Conservation (phyloP, 35 echinoderm and acorn worm genomes). For the Lytechinus variegatus region DNA sequence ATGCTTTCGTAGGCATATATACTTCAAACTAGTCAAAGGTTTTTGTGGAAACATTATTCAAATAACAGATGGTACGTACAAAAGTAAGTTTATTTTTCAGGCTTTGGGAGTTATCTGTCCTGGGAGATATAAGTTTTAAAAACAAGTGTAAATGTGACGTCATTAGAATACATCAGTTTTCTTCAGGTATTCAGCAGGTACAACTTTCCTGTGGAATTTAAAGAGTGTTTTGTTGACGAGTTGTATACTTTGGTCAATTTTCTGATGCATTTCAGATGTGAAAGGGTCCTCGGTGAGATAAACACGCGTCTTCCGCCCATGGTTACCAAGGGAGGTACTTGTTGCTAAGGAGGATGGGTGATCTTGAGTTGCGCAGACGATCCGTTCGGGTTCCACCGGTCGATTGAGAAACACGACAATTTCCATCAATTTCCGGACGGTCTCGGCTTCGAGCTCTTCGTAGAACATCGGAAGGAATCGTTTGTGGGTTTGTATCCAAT, state of each 20-base stretch:
- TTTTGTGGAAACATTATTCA: too few relatives aligned
- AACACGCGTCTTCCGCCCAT: constrained; percentile 55
- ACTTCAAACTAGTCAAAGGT: too few relatives aligned
- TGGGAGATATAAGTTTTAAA: not conserved
- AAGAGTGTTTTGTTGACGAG: constrained; percentile 62
- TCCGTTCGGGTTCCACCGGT: constrained; percentile 16
- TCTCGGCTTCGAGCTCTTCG: constrained; percentile 66
- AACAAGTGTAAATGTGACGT: not conserved
- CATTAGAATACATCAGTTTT: constrained; percentile 32
- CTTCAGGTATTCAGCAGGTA: constrained; percentile 59
- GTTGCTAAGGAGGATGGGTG: constrained; percentile 72
- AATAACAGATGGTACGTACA: too few relatives aligned
- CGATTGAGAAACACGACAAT: constrained; percentile 70
- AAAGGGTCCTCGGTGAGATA: constrained; percentile 74
- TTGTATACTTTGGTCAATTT: constrained; percentile 55
- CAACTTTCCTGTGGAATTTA: not conserved
- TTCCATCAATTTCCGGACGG: constrained; percentile 56
- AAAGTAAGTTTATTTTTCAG: too few relatives aligned
- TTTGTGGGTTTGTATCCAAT: constrained; percentile 49
- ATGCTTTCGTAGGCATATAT: too few relatives aligned
- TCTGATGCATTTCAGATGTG: not conserved
- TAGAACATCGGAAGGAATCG: constrained; percentile 53
- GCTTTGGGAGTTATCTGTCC: too few relatives aligned
- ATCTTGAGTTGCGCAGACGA: constrained; percentile 71
- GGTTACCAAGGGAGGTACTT: constrained; percentile 64